Base-by-base conservation (phyloP, 2,888 invertebrate genomes). In the Caenorhabditis macrosperma region DNA sequence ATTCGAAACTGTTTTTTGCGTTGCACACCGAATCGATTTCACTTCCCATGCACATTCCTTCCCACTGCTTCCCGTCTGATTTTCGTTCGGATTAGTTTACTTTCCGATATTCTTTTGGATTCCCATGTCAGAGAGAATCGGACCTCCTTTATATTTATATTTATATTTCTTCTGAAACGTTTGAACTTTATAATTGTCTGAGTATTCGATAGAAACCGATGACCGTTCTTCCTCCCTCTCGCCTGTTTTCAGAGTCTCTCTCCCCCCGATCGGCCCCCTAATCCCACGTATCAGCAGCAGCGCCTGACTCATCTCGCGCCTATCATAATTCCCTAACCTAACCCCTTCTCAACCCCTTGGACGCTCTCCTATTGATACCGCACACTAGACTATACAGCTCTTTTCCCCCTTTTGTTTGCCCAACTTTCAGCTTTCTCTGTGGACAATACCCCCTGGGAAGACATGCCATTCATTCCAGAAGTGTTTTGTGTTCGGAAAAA, bases 401-500 rank as follows among this genome's bases (percentile, higher is more conserved):
- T 41, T 68, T 38, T 59, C 38, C 30, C 52, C 26, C 59, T n/a
- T 24, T 46, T 46, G 30, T 61, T 63, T 41, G 60, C 54, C 61
- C 41, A 26, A 55, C 28, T 61, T 63, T 71, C 60, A 60, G 61
- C 50, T 55, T 54, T 71, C 41, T 55, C 48, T 44, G 57, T 28
- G n/a, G 59, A 38, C 52, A 50, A 30, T 28, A 35, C n/a, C 46
- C 28, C 50, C 30, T 60, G 17, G 38, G 41, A 15, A 38, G 15
- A 38, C 38, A 67, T 67, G 57, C 55, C 67, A 44, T 33, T 76
- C 75, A 55, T 61, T 67, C 75, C 57, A 59, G 66, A 57, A 52
- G 48, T 59, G 38, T 59, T 59, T 33, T 50, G 1, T 24, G 46
- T 48, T 46, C 66, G 50, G 38, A 7, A 46, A 50, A 33, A 7